Base-by-base conservation (phyloP, 2,888 invertebrate genomes). In the Cataglyphis altisquamis region DNA sequence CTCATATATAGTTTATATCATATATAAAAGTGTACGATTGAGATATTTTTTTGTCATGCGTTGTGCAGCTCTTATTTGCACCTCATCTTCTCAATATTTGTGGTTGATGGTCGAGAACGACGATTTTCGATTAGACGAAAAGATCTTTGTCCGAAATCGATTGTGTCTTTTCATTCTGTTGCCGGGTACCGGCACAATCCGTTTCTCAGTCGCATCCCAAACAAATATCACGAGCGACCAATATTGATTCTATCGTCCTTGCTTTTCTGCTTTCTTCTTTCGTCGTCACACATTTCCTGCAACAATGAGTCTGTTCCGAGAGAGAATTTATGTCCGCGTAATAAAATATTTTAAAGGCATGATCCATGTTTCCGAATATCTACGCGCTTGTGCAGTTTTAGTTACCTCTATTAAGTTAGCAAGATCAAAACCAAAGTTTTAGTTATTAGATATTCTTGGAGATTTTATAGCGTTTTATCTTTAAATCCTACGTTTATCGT, bases 151-250 rank as follows among this genome's bases (percentile, higher is more conserved):
- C 80, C 77, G 45, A 87, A 86, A 89, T 87, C 89, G 89, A 89
- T 85, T 83, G 78, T 87, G 84, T 84, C 88, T 82, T 86, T 87
- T 86, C 88, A 83, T 86, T 86, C 84, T 68, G 84, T 75, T 78
- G 68, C 18, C 75, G 72, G 78, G 81, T 83, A 74, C 86, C 75
- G 57, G 21, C 84, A 80, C 89, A 89, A 89, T 87, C 89, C 86
- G 84, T 84, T 82, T 83, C 83, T 77, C 80, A 84, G 86, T 88
- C 87, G 86, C 87, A 86, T 89, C 90, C 90, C 90, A 89, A 91
- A 90, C 90, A 91, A 91, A 91, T 90, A 91, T 91, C 90, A 84
- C 86, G 85, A 84, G 82, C 86, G 66, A 85, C 88, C 91, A 91
- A 91, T 91, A 91, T 91, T 89, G 91, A 91, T 91, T 89, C 87